Evolutionary conservation across 2,888 invertebrate species (phyloP).

Genomic region (Dolichomitus sp.): DNA sequence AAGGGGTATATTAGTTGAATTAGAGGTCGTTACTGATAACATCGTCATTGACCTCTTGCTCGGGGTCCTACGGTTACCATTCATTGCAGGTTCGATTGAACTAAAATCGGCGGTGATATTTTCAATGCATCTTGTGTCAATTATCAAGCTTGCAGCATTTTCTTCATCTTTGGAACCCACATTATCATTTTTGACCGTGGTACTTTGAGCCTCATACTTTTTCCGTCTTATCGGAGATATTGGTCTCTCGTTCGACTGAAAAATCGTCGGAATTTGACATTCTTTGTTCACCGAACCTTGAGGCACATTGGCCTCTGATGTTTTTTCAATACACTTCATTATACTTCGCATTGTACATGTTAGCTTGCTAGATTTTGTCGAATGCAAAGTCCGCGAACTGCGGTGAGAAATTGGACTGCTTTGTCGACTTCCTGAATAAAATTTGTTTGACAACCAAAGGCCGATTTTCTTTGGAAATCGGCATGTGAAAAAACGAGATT

Average conservation of each 20-base stretch:
- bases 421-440: background rate
- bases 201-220: background rate
- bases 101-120: background rate
- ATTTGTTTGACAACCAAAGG: conserved; percentile 23
- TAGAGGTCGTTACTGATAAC: conserved; percentile 62
- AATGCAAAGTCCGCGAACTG: background rate
- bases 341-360: conserved; percentile 19
- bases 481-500: background rate
- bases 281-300: background rate
- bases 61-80: background rate
- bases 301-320: background rate
- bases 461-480: conserved; percentile 30
- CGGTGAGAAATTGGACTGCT: background rate
- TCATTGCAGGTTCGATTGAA: conserved; percentile 15
- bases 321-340: conserved; percentile 41
- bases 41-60: conserved; percentile 43
- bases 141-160: background rate
- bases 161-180: background rate
- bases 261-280: background rate
- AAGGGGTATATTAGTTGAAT: conserved; percentile 57
- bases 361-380: conserved; percentile 2
- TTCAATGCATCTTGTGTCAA: background rate
- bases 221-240: background rate
- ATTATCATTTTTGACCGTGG: no score
- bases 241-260: background rate